Conservation (phyloP, 2,113 vertebrate genomes). For the Recurvirostra avosetta region DNA sequence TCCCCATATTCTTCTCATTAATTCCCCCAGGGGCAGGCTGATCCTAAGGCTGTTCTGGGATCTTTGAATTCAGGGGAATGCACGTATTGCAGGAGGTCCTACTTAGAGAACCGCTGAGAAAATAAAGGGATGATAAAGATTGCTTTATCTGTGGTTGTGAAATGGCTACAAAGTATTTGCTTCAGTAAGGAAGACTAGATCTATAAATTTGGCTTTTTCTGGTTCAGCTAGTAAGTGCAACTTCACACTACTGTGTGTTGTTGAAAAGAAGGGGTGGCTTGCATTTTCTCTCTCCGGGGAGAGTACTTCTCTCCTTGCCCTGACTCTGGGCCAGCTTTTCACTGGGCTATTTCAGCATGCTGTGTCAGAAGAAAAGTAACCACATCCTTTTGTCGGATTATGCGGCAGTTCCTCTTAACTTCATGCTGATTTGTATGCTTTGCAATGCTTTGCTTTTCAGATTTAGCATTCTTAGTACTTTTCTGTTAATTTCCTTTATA, state of each 20-base stretch:
- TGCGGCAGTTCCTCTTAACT: neutral
- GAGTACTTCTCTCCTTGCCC: neutral
- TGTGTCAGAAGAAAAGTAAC: neutral
- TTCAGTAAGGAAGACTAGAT: neutral
- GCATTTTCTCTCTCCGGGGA: neutral
- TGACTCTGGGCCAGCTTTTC: neutral
- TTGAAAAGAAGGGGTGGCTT: neutral
- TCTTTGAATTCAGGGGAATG: neutral
- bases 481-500: slow-evolving; percentile 19
- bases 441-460: neutral
- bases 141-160: neutral
- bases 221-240: neutral
- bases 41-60: neutral
- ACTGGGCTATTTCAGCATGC: neutral
- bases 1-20: neutral
- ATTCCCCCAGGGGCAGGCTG: neutral
- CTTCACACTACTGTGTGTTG: fast-evolving
- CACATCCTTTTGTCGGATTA: neutral
- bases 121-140: neutral
- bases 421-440: neutral
- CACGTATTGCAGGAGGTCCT: neutral
- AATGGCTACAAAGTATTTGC: neutral
- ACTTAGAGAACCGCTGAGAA: neutral
- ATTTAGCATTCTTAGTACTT: neutral
- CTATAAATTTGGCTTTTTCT: neutral